Evolutionary conservation across 2,888 invertebrate genomes (phyloP), one percentile per base, ranked within the genome.

Genomic region (Spatulosminthurus flaviceps): DNA sequence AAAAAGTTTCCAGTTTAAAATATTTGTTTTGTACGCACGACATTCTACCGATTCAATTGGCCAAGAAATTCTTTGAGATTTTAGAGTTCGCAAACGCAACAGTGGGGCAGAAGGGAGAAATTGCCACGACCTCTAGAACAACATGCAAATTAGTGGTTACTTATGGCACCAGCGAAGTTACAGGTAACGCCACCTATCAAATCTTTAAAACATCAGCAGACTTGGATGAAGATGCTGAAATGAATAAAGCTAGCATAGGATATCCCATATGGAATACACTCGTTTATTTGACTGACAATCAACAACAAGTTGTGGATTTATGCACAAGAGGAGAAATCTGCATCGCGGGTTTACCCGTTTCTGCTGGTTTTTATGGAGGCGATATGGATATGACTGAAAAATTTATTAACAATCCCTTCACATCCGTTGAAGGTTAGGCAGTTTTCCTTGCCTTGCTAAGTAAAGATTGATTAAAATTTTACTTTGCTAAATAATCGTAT

Each of bases 161-260:
- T 86, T 96, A 95, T 86, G 96, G 96, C 0, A 95, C 95, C 83
- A 95, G 96, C 0, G 96, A 96, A 87, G 92, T 95, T 0, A 95
- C 95, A 93, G 96, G 95, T 0, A 95, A 95, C 86, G 95, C 96
- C 1, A 95, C 95, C 0, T 95, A 91, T 86, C 92, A 93, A 84
- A 89, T 92, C 0, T 89, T 95, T 85, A 90, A 90, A 79, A 90
- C 89, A 73, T 86, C 88, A n/a, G 79, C 85, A 24, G 86, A 86
- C 21, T 84, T 76, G 79, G 89, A 89, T 5, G 92, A 93, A 83
- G 86, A 94, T 60, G 5, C 21, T 19, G 60, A 16, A 5, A 5
- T 9, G 60, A 34, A 34, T 4, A 34, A 34, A 34, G 4, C 5
- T 34, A 7, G 34, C 34, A 34, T 34, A 34, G 34, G 34, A 9